Evolutionary conservation across 1,140 invertebrate species (phyloP), one percentile per base, ranked within the genome.

Genomic region (Octopus sinensis): DNA sequence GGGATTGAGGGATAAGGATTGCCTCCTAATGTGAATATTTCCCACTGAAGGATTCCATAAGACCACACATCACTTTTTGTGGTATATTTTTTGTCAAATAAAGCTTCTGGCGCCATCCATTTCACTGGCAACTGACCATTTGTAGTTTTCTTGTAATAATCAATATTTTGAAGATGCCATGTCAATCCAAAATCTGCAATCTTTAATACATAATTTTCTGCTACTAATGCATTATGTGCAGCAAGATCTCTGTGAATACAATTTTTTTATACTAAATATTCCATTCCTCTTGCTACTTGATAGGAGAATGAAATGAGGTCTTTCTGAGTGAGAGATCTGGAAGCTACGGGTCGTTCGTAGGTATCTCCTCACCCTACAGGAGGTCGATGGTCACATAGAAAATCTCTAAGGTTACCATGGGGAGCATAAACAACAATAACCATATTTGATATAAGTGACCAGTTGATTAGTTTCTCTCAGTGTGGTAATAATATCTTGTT

Each of bases 171-270:
- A 53, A 99, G 94, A 89, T 99, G 97, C 85, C 98, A 92, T 0
- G 98, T 97, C n/a, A 99, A 92, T 4, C 98, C 98, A 91, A 99
- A 99, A 91, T 99, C 98, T 0, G 97, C 97, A 86, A 99, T 99
- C 92, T 99, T 99, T 80, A 92, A 85, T 6, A 90, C 88, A 88
- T 95, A 96, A 88, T 97, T 94, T 86, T 97, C 96, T 82, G 95
- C 95, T 4, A 99, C 96, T 1, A 99, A 92, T 10, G 99, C 96
- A 91, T 99, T 99, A 81, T 98, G 93, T 0, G 98, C 98, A 0
- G 98, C 98, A 86, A 99, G 92, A 92, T 99, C 98, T 83, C 98
- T 93, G 90, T 99, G 98, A 75, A 99, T 90, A 88, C 96, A 98
- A 91, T 96, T 93, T 92, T 95, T 94, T 6, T 96, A 97, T 5